A percentile compares a stretch with the other conserved stretches of the same genome.
phyloP scores from a whole-genome alignment of 1,140 invertebrate genomes.

The Eumeta japonica region DNA sequence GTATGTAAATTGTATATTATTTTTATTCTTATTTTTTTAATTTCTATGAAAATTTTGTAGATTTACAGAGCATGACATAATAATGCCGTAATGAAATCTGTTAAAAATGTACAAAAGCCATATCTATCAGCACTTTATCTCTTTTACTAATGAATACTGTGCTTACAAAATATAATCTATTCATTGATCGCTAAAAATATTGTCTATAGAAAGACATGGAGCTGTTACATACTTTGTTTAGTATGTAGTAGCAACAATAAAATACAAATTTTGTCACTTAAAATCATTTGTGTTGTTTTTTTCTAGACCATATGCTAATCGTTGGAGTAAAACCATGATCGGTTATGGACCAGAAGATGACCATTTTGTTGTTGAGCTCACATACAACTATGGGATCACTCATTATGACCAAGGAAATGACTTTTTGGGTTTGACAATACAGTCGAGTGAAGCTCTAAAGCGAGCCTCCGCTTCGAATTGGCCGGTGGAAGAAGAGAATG shows the following conservation, averaged over 20 bases:
- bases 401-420: conserved; percentile 85
- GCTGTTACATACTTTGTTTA: no score
- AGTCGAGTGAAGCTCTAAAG: conserved; percentile 73
- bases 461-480: conserved; percentile 69
- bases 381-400: conserved; percentile 94
- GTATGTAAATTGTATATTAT: no score
- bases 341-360: conserved; percentile 94
- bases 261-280: conserved; percentile 4
- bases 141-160: no score
- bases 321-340: conserved; percentile 99
- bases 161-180: no score
- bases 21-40: no score
- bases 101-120: no score
- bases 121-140: no score
- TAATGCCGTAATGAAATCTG: no score
- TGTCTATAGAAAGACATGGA: no score
- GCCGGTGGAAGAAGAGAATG: conserved; percentile 65
- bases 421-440: conserved; percentile 83
- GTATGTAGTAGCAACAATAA: background rate
- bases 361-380: conserved; percentile 95
- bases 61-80: no score
- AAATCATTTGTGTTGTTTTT: conserved; percentile 14
- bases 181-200: no score
- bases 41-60: no score
- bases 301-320: conserved; percentile 88